Conservation (phyloP, 23 tunicate genomes). For the Clavelina lepadiformis region DNA sequence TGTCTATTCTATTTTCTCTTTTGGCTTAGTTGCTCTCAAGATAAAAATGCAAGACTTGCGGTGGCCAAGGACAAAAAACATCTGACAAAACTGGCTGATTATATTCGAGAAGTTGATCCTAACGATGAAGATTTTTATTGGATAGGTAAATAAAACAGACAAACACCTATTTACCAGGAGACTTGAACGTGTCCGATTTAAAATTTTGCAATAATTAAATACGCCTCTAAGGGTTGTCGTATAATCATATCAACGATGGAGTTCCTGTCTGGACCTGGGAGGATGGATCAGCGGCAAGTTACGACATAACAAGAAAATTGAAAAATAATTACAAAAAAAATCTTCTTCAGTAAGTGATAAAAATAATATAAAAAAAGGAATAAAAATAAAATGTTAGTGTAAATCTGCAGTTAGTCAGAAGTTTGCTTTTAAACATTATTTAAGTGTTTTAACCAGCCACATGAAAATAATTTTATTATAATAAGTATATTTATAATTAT, state of each 20-base stretch:
- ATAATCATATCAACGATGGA: constrained; percentile 70
- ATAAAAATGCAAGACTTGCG: constrained; percentile 56
- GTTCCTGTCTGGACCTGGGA: constrained; percentile 89
- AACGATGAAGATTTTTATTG: constrained; percentile 71
- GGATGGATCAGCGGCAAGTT: constrained; percentile 70
- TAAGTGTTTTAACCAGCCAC: no score
- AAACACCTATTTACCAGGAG: neutral
- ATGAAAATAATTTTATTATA: no score
- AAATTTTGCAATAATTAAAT: neutral
- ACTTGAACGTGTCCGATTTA: neutral
- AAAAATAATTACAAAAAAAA: constrained; percentile 42
- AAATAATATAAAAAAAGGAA: no score
- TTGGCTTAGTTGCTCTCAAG: constrained; percentile 39
- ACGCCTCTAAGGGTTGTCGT: constrained; percentile 55
- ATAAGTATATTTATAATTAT: no score
- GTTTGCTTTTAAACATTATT: no score
- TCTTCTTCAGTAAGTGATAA: no score
- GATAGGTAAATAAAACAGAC: constrained; percentile 55
- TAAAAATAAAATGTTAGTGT: no score
- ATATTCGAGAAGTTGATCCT: constrained; percentile 67
- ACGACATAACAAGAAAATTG: constrained; percentile 63
- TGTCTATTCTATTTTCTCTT: neutral
- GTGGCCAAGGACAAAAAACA: constrained; percentile 75
- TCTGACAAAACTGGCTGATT: constrained; percentile 68
- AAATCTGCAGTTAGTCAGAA: no score